phyloP scores from a whole-genome alignment of 2,797 vertebrate species.

The Aselliscus stoliczkanus region DNA sequence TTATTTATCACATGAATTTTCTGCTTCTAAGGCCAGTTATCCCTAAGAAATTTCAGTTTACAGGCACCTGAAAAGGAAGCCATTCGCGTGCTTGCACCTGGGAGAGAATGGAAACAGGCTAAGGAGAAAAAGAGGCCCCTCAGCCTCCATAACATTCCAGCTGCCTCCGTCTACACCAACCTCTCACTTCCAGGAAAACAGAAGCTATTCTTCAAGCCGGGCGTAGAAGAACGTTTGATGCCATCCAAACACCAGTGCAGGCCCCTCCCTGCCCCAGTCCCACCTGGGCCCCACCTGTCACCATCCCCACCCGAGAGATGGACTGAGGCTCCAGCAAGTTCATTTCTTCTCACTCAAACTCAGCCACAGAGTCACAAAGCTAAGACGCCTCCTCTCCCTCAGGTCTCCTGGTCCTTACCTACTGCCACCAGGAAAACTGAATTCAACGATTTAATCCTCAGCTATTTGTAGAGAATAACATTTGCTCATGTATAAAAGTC shows the following conservation, averaged over 20 bases:
- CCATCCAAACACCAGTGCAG: no score
- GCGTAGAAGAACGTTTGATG: accelerated
- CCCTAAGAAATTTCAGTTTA: accelerated
- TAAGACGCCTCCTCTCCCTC: no score
- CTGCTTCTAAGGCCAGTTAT: accelerated
- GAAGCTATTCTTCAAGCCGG: accelerated
- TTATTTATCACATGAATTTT: accelerated
- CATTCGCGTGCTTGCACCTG: accelerated
- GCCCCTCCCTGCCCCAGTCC: accelerated
- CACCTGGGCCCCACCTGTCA: accelerated
- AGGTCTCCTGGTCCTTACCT: no score
- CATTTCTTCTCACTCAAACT: accelerated
- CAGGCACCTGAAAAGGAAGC: accelerated
- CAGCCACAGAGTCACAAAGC: background rate
- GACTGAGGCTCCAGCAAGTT: background rate
- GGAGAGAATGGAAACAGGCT: no score
- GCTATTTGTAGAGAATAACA: background rate
- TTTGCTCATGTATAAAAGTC: background rate
- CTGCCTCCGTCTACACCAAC: accelerated
- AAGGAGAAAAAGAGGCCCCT: no score
- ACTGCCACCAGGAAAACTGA: accelerated
- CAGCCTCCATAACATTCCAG: accelerated
- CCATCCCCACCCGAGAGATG: accelerated
- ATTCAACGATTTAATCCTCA: accelerated
- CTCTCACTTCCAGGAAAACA: background rate